phyloP scores from a whole-genome alignment of 2,888 invertebrate species.

The Pammene aurita region DNA sequence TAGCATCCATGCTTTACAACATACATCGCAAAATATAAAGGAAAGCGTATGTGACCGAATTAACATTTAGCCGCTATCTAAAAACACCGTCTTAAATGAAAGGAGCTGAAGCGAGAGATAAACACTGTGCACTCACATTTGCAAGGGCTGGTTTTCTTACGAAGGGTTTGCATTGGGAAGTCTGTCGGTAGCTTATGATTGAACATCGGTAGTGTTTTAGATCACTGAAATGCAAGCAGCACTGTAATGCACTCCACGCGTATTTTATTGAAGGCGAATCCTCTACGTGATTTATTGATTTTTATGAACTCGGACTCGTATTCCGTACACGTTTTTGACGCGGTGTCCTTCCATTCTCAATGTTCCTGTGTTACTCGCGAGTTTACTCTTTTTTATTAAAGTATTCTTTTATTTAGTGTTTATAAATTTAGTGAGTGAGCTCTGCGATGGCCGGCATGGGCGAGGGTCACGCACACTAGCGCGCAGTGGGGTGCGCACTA shows the following conservation, averaged over 20 bases:
- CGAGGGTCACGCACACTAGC: conserved; percentile 54
- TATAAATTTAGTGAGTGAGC: conserved; percentile 44
- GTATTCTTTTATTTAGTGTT: conserved; percentile 52
- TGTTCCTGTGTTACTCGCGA: conserved; percentile 3
- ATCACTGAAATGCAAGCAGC: conserved; percentile 77
- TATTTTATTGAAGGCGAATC: conserved; percentile 60
- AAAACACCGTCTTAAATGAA: conserved; percentile 59
- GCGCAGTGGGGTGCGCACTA: conserved; percentile 58
- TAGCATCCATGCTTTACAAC: conserved; percentile 74
- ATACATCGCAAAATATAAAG: conserved; percentile 73
- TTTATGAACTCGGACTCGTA: conserved; percentile 58
- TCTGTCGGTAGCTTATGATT: conserved; percentile 83
- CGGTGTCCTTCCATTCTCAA: conserved; percentile 32
- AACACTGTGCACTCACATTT: conserved; percentile 90
- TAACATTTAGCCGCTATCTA: conserved; percentile 75
- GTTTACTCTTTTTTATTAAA: not conserved
- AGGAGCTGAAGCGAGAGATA: conserved; percentile 53
- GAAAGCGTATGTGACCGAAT: conserved; percentile 67
- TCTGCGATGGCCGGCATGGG: conserved; percentile 57
- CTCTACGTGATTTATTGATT: conserved; percentile 73
- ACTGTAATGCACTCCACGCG: conserved; percentile 62
- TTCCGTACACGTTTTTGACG: conserved; percentile 48
- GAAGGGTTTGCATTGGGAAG: conserved; percentile 93
- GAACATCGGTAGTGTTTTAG: conserved; percentile 75
- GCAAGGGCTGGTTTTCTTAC: conserved; percentile 96